Evolutionary conservation across 2,888 invertebrate genomes (phyloP).

Genomic region (Adineta ricciae): DNA sequence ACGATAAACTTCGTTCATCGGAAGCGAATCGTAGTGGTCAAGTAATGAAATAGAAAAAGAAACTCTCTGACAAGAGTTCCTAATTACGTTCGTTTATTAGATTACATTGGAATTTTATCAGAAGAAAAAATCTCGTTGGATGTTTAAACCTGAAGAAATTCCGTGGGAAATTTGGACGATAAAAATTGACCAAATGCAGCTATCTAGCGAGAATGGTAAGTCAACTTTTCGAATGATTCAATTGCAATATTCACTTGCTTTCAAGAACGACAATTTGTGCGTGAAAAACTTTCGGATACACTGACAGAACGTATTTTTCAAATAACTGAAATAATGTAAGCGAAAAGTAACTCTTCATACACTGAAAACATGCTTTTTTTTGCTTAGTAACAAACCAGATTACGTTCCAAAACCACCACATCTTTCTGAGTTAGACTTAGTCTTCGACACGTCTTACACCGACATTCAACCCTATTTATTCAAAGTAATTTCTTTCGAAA

Average conservation of each 20-base stretch:
- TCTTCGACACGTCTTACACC: constrained; percentile 81
- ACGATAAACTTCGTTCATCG: constrained; percentile 47
- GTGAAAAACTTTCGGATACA: constrained; percentile 58
- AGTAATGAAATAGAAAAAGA: too few relatives aligned
- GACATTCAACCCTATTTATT: constrained; percentile 95
- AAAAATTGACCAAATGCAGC: constrained; percentile 72
- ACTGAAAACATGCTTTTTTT: too few relatives aligned
- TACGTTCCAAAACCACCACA: constrained; percentile 91
- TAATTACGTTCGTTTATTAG: constrained; percentile 36
- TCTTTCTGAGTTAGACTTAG: constrained; percentile 76
- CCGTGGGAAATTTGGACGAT: constrained; percentile 99
- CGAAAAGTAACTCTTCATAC: not conserved
- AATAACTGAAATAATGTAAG: constrained; percentile 84
- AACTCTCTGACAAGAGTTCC: too few relatives aligned
- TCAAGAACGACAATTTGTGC: constrained; percentile 68
- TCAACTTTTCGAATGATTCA: too few relatives aligned
- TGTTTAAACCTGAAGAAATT: constrained; percentile 72
- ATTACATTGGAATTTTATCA: constrained; percentile 91
- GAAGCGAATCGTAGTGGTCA: constrained; percentile 44
- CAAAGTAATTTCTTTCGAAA: constrained; percentile 58
- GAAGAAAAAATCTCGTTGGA: constrained; percentile 76
- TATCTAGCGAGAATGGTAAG: constrained; percentile 66
- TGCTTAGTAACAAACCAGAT: constrained; percentile 62
- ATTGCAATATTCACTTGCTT: too few relatives aligned
- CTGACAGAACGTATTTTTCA: constrained; percentile 83